These are phyloP conservation scores for Aromia moschata DNA, from an alignment of 2,888 invertebrate species.

Conservation along the genomic window DNA sequence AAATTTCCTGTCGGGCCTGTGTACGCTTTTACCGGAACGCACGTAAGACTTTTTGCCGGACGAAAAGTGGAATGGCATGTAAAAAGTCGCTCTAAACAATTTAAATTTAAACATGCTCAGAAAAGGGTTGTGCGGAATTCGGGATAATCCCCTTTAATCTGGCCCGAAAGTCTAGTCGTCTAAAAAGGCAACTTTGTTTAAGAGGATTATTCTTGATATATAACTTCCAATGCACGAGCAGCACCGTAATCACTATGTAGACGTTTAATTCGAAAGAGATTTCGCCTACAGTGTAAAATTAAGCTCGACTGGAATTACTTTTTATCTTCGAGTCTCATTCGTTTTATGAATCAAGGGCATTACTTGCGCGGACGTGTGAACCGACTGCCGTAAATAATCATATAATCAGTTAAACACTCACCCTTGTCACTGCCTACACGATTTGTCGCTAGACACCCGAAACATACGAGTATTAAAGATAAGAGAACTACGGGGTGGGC, in stretches of 20 bases:
- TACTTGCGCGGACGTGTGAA: slow-evolving; percentile 2
- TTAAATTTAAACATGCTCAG: slow-evolving; percentile 52
- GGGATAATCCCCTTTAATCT: slow-evolving; percentile 57
- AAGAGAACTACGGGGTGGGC: too few species aligned
- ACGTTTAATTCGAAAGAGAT: slow-evolving; percentile 55
- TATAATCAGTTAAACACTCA: background rate
- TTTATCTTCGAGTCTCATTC: slow-evolving; percentile 34
- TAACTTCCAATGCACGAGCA: slow-evolving; percentile 56
- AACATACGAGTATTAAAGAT: too few species aligned
- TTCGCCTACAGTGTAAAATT: slow-evolving; percentile 43
- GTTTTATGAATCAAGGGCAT: slow-evolving; percentile 27
- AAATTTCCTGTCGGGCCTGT: slow-evolving; percentile 8
- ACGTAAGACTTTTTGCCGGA: slow-evolving; percentile 14
- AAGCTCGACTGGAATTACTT: slow-evolving; percentile 32
- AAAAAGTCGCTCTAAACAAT: slow-evolving; percentile 44
- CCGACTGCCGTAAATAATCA: slow-evolving; percentile 10
- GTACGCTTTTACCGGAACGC: slow-evolving; percentile 5
- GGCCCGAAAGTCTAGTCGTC: slow-evolving; percentile 55
- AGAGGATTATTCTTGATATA: slow-evolving; percentile 60
- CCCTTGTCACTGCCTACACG: slow-evolving; percentile 1
- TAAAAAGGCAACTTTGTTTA: slow-evolving; percentile 59
- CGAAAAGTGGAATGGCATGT: slow-evolving; percentile 18
- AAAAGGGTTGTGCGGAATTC: slow-evolving; percentile 51
- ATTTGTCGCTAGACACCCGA: background rate
- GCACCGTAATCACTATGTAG: slow-evolving; percentile 53